Evolutionary conservation across 2,797 vertebrate species (phyloP).

Genomic region (Danio albolineatus): DNA sequence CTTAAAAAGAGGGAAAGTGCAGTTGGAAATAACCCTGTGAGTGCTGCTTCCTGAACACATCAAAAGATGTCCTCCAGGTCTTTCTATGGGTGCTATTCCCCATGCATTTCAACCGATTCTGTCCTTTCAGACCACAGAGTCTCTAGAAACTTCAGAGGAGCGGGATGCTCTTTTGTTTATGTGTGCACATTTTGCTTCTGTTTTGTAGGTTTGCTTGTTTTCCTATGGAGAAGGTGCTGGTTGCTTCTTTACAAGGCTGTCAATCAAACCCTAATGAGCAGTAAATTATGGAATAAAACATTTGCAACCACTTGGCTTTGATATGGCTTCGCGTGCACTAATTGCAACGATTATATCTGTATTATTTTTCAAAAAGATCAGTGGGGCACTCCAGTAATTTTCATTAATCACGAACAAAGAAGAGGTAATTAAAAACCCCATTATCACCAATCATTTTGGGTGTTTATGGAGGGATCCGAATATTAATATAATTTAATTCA

Average conservation of each 20-base stretch:
- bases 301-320: slow-evolving; percentile 75
- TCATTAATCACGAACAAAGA: slow-evolving; percentile 85
- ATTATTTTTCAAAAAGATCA: slow-evolving; percentile 80
- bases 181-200: slow-evolving; percentile 17
- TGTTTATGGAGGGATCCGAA: slow-evolving; percentile 61
- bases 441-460: slow-evolving; percentile 74
- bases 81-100: slow-evolving; percentile 75
- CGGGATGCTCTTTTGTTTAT: slow-evolving; percentile 56
- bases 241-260: slow-evolving; percentile 64
- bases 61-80: slow-evolving; percentile 79
- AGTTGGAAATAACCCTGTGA: slow-evolving; percentile 73
- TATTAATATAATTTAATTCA: slow-evolving; percentile 69
- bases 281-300: slow-evolving; percentile 81
- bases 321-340: slow-evolving; percentile 79
- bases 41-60: slow-evolving; percentile 71
- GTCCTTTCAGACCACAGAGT: slow-evolving; percentile 74
- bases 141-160: slow-evolving; percentile 65
- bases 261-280: slow-evolving; percentile 77
- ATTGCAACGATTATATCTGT: slow-evolving; percentile 82
- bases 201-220: slow-evolving; percentile 41
- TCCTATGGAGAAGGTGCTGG: slow-evolving; percentile 19
- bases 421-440: slow-evolving; percentile 80
- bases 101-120: slow-evolving; percentile 79
- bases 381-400: slow-evolving; percentile 79
- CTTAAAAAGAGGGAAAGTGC: slow-evolving; percentile 59